phyloP scores from a whole-genome alignment of 35 echinoderm and acorn worm species.

The Hemicentrotus pulcherrimus region DNA sequence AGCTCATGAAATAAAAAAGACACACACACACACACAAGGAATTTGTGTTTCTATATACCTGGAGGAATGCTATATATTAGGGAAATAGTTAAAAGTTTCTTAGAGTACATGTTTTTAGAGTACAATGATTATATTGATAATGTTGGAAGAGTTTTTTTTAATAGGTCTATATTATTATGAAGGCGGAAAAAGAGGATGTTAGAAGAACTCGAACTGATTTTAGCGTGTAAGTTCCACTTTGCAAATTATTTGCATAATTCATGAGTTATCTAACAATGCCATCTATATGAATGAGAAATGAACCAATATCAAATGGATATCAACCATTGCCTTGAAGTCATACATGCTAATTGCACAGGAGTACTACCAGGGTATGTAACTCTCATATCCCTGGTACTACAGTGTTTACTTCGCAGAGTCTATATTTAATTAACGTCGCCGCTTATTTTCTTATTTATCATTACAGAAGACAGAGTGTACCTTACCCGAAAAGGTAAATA shows the following conservation, averaged over 20 bases:
- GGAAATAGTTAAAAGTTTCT: too few relatives aligned
- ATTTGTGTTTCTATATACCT: too few relatives aligned
- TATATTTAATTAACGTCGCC: background rate
- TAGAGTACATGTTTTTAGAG: too few relatives aligned
- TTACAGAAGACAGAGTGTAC: background rate
- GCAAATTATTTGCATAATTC: background rate
- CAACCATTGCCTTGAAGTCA: background rate
- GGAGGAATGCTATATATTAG: too few relatives aligned
- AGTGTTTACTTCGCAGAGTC: background rate
- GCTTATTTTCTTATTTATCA: background rate
- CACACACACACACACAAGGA: too few relatives aligned
- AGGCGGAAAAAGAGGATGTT: too few relatives aligned
- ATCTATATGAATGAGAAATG: background rate
- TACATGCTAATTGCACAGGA: background rate
- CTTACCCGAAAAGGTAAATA: background rate
- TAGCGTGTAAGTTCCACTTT: background rate
- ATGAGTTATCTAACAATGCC: background rate
- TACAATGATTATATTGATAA: too few relatives aligned
- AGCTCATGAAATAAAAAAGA: too few relatives aligned
- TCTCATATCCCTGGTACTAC: too few relatives aligned
- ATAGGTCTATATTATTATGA: too few relatives aligned
- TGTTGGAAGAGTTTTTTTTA: too few relatives aligned
- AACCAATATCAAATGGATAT: background rate
- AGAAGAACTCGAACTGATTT: background rate
- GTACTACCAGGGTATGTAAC: background rate